Conservation (phyloP, 2,888 invertebrate genomes). For the Lasioglossum vierecki region DNA sequence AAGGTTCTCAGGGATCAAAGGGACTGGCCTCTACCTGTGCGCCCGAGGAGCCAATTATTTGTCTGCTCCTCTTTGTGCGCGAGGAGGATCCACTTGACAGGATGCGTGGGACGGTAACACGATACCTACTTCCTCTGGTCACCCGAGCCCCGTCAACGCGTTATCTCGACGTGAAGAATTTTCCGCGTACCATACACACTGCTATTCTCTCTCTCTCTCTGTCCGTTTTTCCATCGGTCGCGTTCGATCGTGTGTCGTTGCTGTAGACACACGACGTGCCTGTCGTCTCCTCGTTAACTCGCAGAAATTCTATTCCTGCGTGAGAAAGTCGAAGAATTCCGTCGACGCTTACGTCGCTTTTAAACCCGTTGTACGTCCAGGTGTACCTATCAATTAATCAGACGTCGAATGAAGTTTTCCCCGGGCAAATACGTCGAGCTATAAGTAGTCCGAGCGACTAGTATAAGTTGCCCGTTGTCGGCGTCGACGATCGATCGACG, state of each 20-base stretch:
- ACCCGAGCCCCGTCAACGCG: conserved; percentile 73
- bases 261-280: background rate
- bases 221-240: background rate
- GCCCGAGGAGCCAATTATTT: conserved; percentile 82
- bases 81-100: conserved; percentile 81
- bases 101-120: conserved; percentile 83
- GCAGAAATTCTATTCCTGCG: background rate
- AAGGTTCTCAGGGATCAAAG: conserved; percentile 79
- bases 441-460: conserved; percentile 40
- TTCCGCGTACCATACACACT: background rate
- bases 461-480: conserved; percentile 31
- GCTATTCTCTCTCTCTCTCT: background rate
- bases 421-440: conserved; percentile 42
- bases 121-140: conserved; percentile 82
- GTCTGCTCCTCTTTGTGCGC: conserved; percentile 80
- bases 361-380: background rate
- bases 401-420: conserved; percentile 29
- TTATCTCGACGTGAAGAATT: conserved; percentile 32
- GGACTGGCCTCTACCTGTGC: conserved; percentile 79
- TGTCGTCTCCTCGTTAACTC: conserved; percentile 15
- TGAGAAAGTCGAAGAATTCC: conserved; percentile 10
- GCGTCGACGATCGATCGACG: conserved; percentile 56
- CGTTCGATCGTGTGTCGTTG: background rate
- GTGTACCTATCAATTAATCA: conserved; percentile 42
- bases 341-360: background rate